Evolutionary conservation across 2,888 invertebrate species (phyloP).

Genomic region (Drosophila limbata): DNA sequence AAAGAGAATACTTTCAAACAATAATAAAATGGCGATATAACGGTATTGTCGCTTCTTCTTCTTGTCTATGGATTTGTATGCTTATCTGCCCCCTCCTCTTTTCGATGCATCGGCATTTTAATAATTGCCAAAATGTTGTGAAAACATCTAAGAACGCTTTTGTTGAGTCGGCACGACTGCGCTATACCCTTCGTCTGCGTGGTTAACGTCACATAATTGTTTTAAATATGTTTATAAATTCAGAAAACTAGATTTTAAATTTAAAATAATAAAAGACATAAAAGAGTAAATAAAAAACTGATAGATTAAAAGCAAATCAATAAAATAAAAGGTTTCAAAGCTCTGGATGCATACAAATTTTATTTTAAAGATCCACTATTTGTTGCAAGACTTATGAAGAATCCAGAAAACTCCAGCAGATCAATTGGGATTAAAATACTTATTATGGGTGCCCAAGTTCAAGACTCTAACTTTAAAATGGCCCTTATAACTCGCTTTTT

Average conservation of each 20-base stretch:
- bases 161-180: neutral
- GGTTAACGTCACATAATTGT: neutral
- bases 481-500: no score
- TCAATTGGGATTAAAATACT: no score
- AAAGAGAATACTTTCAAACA: constrained; percentile 16
- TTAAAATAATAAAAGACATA: no score
- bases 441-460: no score
- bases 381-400: no score
- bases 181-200: neutral
- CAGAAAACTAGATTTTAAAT: neutral
- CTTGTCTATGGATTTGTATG: neutral
- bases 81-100: neutral
- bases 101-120: neutral
- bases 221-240: neutral
- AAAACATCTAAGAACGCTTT: neutral
- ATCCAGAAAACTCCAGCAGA: no score
- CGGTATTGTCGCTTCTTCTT: constrained; percentile 17
- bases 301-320: no score
- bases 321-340: no score
- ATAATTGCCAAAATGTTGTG: constrained; percentile 3
- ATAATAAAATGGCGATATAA: constrained; percentile 26
- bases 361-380: no score
- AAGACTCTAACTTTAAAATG: no score
- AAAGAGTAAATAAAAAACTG: no score
- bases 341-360: no score